phyloP scores from a whole-genome alignment of 2,113 vertebrate species.

The human (Homo sapiens) region DNA sequence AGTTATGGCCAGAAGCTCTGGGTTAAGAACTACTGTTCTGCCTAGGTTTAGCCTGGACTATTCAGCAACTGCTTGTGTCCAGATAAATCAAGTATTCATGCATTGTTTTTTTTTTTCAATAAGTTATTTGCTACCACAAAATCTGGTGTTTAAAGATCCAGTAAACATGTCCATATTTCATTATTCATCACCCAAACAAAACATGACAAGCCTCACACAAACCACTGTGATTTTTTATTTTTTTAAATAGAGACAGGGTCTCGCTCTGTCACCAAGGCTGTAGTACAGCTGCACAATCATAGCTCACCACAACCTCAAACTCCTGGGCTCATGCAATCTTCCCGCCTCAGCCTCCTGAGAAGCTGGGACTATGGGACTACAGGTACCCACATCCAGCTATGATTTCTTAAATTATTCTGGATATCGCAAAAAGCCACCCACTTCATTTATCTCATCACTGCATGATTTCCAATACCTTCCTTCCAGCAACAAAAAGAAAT shows the following conservation, averaged over 20 bases:
- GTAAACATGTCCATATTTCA: not conserved
- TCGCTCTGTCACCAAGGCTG: too few relatives aligned
- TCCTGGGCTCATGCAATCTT: too few relatives aligned
- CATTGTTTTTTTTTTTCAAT: not conserved
- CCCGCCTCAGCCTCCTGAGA: too few relatives aligned
- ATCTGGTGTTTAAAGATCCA: not conserved
- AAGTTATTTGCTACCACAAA: not conserved
- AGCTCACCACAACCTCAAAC: too few relatives aligned
- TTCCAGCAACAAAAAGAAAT: not conserved
- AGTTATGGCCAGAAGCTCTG: not conserved
- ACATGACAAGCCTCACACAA: not conserved
- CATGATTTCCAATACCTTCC: not conserved
- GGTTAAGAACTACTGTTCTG: not conserved
- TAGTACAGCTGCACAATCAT: too few relatives aligned
- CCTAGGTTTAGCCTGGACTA: not conserved
- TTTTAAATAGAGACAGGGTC: too few relatives aligned
- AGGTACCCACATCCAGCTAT: not conserved
- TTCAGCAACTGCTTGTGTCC: not conserved
- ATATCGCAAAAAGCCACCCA: not conserved
- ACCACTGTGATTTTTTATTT: not conserved
- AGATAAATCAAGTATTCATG: not conserved
- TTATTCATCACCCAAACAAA: not conserved
- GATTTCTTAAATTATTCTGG: not conserved
- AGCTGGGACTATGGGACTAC: too few relatives aligned
- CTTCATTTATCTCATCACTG: not conserved